A percentile compares a stretch with the other conserved stretches of the same genome.
These are phyloP conservation scores for Nemotelus pantherinus DNA, from an alignment of 2,888 invertebrate species.

Conservation along the genomic window DNA sequence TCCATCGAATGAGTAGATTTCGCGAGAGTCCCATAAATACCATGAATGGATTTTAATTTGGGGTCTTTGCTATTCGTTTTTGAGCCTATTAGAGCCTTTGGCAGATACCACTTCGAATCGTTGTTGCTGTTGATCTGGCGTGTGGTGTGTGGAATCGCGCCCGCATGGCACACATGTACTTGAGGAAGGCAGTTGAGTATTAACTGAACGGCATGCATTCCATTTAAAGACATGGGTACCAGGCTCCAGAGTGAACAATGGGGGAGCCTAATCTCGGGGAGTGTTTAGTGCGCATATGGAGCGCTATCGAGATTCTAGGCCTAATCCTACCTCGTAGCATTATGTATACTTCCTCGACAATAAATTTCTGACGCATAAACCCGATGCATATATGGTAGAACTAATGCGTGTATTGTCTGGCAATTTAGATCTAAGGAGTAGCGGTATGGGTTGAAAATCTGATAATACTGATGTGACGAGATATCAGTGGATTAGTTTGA, in stretches of 20 bases:
- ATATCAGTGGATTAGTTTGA: neutral
- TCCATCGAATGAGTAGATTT: conserved; percentile 46
- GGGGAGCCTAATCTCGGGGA: conserved; percentile 28
- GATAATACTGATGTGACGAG: neutral
- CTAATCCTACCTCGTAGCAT: conserved; percentile 26
- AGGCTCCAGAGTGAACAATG: conserved; percentile 24
- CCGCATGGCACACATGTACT: conserved; percentile 17
- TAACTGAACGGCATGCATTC: conserved; percentile 6
- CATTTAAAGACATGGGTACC: neutral
- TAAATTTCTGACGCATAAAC: conserved; percentile 46
- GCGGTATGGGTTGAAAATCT: neutral
- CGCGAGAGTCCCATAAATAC: conserved; percentile 43
- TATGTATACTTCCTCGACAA: conserved; percentile 47
- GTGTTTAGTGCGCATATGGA: conserved; percentile 33
- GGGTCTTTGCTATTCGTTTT: conserved; percentile 37
- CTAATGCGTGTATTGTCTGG: conserved; percentile 48
- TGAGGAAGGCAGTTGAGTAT: neutral
- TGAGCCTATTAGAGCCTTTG: conserved; percentile 35
- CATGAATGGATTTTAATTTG: conserved; percentile 43
- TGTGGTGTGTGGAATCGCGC: neutral
- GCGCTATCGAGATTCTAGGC: conserved; percentile 32
- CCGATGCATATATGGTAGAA: conserved; percentile 44
- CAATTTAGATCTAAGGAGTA: conserved; percentile 22
- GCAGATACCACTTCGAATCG: conserved; percentile 11
- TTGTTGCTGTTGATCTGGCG: neutral